Evolutionary conservation across 2,888 invertebrate genomes (phyloP).

Genomic region (Camponotus fellah): DNA sequence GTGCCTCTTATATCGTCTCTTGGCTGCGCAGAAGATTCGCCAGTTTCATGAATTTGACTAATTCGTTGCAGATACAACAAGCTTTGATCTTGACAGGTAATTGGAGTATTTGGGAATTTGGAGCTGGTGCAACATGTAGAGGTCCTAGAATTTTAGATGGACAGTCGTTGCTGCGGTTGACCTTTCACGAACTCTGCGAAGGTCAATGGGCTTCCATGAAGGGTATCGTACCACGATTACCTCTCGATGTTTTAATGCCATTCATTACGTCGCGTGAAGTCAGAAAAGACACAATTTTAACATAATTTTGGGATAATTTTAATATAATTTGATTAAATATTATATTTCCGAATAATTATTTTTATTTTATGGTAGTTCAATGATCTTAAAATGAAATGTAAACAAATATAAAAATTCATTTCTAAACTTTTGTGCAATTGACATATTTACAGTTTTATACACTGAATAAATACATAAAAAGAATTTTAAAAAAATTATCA

Average conservation of each 20-base stretch:
- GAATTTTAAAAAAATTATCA: not conserved
- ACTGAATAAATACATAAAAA: not conserved
- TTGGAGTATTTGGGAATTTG: slow-evolving; percentile 81
- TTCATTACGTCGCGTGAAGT: not conserved
- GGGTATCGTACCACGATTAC: slow-evolving; percentile 89
- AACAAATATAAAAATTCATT: not conserved
- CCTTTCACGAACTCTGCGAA: slow-evolving; percentile 91
- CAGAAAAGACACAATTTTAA: slow-evolving; percentile 7
- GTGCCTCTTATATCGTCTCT: slow-evolving; percentile 91
- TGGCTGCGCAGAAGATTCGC: slow-evolving; percentile 84
- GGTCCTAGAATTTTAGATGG: slow-evolving; percentile 92
- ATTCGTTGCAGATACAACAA: slow-evolving; percentile 28
- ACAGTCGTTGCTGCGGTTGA: slow-evolving; percentile 89
- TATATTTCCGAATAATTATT: not conserved
- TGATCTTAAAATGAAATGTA: not conserved
- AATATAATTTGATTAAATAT: not conserved
- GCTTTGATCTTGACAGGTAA: slow-evolving; percentile 40
- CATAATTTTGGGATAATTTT: not conserved
- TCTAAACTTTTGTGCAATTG: not conserved
- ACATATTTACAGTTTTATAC: not conserved
- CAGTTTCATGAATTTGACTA: slow-evolving; percentile 32
- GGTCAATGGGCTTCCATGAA: slow-evolving; percentile 94
- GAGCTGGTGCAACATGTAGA: slow-evolving; percentile 87
- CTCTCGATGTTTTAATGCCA: slow-evolving; percentile 84
- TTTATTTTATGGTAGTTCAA: not conserved